Percentiles rank a stretch among this genome's conserved stretches.
These are phyloP conservation scores for Cristatella mucedo DNA, from an alignment of 2,888 invertebrate genomes.

Conservation along the genomic window DNA sequence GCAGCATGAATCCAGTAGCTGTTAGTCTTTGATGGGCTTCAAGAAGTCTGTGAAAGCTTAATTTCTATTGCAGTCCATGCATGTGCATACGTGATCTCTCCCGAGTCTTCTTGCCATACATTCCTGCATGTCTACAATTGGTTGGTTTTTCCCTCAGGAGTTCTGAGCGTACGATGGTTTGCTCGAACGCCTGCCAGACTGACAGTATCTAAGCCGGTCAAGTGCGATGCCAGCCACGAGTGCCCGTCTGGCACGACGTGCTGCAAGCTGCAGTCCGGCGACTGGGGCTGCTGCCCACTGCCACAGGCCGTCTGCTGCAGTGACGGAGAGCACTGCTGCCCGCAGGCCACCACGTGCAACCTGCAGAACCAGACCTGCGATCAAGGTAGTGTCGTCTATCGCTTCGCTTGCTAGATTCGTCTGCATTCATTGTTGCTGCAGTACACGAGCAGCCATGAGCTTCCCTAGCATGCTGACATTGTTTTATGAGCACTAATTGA, in stretches of 20 bases:
- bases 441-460: too few species aligned
- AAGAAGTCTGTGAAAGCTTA: not conserved
- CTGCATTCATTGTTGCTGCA: too few species aligned
- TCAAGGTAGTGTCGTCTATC: too few species aligned
- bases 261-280: conserved; percentile 18
- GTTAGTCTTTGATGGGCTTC: not conserved
- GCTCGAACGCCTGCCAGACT: too few species aligned
- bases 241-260: conserved; percentile 23
- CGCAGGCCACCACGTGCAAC: conserved; percentile 16
- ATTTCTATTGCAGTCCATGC: not conserved
- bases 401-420: too few species aligned
- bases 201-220: too few species aligned
- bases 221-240: conserved; percentile 7
- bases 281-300: conserved; percentile 31
- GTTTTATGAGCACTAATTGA: not conserved
- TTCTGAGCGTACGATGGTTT: too few species aligned
- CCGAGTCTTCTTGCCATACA: too few species aligned
- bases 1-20: too few species aligned
- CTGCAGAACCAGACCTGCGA: conserved; percentile 17
- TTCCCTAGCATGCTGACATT: not conserved
- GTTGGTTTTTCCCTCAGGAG: too few species aligned
- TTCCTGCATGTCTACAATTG: too few species aligned
- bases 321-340: conserved; percentile 19
- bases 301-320: conserved; percentile 17
- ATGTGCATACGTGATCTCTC: not conserved